Percentiles rank a stretch among this genome's conserved stretches.
These are phyloP conservation scores for Centropus unirufus DNA, from an alignment of 2,113 vertebrate species.

Conservation along the genomic window DNA sequence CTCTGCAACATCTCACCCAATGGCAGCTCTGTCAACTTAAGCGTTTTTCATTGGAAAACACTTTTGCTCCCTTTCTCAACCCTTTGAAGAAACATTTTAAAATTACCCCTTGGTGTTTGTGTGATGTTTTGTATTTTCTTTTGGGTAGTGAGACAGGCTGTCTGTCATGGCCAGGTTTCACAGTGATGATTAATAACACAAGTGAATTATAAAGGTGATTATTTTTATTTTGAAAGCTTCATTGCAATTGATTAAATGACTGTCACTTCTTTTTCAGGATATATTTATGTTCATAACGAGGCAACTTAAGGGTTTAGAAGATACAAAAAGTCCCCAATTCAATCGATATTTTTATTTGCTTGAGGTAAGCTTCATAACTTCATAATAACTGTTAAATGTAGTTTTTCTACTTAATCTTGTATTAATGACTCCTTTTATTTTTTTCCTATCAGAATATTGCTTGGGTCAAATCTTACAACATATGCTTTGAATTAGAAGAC, in stretches of 20 bases:
- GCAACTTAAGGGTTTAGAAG: slow-evolving; percentile 96
- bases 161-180: background rate
- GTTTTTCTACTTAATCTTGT: background rate
- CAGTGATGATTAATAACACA: background rate
- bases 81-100: background rate
- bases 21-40: background rate
- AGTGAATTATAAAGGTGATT: background rate
- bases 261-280: slow-evolving; percentile 81
- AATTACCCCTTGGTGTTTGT: background rate
- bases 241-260: slow-evolving; percentile 13
- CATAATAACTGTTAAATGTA: background rate
- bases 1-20: background rate
- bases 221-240: background rate
- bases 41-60: background rate
- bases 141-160: background rate
- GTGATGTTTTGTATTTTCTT: background rate
- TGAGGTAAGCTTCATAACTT: slow-evolving; percentile 81
- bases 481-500: slow-evolving; percentile 99
- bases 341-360: slow-evolving; percentile 99
- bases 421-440: background rate
- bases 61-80: background rate
- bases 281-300: slow-evolving; percentile 99
- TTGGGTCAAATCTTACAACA: slow-evolving; percentile 99
- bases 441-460: slow-evolving; percentile 89
- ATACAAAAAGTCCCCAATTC: slow-evolving; percentile 98